These are phyloP conservation scores for Astropecten irregularis DNA, from an alignment of 53 echinoderm and acorn worm species.

Conservation along the genomic window DNA sequence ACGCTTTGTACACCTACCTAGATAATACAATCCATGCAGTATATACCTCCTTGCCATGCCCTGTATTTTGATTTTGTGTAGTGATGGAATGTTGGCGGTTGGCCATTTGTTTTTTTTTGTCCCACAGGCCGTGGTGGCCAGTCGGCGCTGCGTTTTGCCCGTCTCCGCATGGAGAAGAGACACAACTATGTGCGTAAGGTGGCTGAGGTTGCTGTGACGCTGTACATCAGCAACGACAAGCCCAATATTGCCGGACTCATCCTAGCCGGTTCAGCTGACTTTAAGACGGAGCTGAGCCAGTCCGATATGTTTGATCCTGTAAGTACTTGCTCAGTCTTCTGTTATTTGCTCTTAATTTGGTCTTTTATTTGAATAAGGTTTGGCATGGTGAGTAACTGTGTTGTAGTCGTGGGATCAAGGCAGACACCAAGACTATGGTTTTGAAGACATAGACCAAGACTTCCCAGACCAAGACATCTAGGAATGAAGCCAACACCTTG, in stretches of 20 bases:
- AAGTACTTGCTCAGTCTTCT: constrained; percentile 58
- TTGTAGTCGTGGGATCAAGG: too few relatives aligned
- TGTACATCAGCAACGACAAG: constrained; percentile 94
- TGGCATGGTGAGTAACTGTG: too few relatives aligned
- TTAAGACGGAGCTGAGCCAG: constrained; percentile 99
- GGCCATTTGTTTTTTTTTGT: too few relatives aligned
- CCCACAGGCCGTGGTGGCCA: constrained; percentile 99
- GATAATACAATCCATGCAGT: too few relatives aligned
- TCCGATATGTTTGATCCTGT: constrained; percentile 99
- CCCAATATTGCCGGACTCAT: constrained; percentile 97
- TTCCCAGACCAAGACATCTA: too few relatives aligned
- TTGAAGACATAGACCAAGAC: too few relatives aligned
- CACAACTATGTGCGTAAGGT: constrained; percentile 99
- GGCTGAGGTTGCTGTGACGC: constrained; percentile 90
- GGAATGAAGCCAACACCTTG: too few relatives aligned
- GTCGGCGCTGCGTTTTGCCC: constrained; percentile 99
- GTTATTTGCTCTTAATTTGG: not conserved
- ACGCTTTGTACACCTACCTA: too few relatives aligned
- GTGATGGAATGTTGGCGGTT: too few relatives aligned
- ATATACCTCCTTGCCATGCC: too few relatives aligned
- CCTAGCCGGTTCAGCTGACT: constrained; percentile 95
- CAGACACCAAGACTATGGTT: too few relatives aligned
- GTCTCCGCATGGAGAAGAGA: constrained; percentile 99
- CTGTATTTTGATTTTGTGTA: too few relatives aligned
- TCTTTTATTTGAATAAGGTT: not conserved